Conservation (phyloP, 2,888 invertebrate genomes). For the Zootermopsis nevadensis region DNA sequence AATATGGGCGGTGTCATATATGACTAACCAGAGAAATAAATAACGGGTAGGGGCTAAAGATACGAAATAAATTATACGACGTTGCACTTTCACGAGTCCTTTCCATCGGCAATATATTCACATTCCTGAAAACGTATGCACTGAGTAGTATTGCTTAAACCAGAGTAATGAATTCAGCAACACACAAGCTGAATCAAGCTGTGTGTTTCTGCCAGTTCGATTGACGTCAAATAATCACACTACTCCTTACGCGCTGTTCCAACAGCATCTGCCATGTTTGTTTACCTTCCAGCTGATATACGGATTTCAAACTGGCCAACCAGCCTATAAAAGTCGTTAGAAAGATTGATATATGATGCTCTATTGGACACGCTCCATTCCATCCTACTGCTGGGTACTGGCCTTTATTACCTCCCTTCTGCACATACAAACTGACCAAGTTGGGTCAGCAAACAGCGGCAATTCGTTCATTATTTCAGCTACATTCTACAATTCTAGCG, state of each 20-base stretch:
- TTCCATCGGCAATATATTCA: too few species aligned
- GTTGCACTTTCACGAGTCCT: too few species aligned
- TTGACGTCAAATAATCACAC: neutral
- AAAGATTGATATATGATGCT: constrained; percentile 13
- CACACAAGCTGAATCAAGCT: too few species aligned
- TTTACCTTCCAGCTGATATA: neutral
- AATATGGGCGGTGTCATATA: too few species aligned
- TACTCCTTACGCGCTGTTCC: neutral
- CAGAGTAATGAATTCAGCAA: too few species aligned
- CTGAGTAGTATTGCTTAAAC: too few species aligned
- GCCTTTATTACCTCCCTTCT: constrained; percentile 7
- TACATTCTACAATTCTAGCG: neutral
- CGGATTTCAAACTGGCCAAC: constrained; percentile 10
- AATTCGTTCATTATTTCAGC: constrained; percentile 29
- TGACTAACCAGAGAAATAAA: too few species aligned
- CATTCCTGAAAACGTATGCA: too few species aligned
- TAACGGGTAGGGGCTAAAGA: too few species aligned
- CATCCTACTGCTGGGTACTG: neutral
- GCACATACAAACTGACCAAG: constrained; percentile 2
- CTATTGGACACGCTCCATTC: constrained; percentile 22
- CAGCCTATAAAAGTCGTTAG: constrained; percentile 37
- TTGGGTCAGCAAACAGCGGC: constrained; percentile 24
- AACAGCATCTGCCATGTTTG: neutral
- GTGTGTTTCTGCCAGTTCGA: too few species aligned
- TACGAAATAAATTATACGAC: too few species aligned